Conservation (phyloP, 1,140 invertebrate species). For the Drusus annulatus region DNA sequence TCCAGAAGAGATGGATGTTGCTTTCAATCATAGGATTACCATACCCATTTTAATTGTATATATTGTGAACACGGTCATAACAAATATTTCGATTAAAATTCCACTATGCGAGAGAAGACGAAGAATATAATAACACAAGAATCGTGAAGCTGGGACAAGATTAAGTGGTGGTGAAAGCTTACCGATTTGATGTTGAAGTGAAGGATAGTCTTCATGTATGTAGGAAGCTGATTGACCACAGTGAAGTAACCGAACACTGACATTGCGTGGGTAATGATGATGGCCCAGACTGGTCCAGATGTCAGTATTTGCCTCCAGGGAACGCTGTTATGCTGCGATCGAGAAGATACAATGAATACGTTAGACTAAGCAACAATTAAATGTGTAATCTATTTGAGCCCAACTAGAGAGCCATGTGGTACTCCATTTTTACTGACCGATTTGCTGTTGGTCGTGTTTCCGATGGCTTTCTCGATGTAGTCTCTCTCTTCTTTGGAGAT, state of each 20-base stretch:
- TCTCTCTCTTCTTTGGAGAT: slow-evolving; percentile 85
- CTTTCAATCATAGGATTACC: not conserved
- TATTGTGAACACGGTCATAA: too few relatives aligned
- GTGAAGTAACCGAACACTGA: slow-evolving; percentile 97
- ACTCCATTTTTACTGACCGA: slow-evolving; percentile 62
- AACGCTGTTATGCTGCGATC: slow-evolving; percentile 74
- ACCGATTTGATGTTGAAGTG: slow-evolving; percentile 90
- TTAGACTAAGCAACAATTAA: not conserved
- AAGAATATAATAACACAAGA: too few relatives aligned
- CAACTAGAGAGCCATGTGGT: not conserved
- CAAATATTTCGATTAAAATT: too few relatives aligned
- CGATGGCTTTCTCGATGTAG: slow-evolving; percentile 85
- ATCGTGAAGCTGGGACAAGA: too few relatives aligned
- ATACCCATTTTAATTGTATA: too few relatives aligned
- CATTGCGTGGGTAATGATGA: slow-evolving; percentile 90
- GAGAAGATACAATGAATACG: not conserved
- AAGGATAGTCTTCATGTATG: slow-evolving; percentile 93
- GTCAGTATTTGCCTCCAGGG: slow-evolving; percentile 88
- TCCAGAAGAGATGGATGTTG: too few relatives aligned
- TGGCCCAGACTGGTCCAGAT: slow-evolving; percentile 92
- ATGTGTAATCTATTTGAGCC: not conserved
- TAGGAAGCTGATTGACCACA: slow-evolving; percentile 93
- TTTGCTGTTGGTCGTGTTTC: slow-evolving; percentile 71
- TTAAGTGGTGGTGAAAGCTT: slow-evolving; percentile 59
- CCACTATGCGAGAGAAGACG: too few relatives aligned